Percentiles rank a stretch among this genome's conserved stretches.
These are phyloP conservation scores for Machaerirhynchus nigripectus DNA, from an alignment of 2,113 vertebrate genomes.

Conservation along the genomic window DNA sequence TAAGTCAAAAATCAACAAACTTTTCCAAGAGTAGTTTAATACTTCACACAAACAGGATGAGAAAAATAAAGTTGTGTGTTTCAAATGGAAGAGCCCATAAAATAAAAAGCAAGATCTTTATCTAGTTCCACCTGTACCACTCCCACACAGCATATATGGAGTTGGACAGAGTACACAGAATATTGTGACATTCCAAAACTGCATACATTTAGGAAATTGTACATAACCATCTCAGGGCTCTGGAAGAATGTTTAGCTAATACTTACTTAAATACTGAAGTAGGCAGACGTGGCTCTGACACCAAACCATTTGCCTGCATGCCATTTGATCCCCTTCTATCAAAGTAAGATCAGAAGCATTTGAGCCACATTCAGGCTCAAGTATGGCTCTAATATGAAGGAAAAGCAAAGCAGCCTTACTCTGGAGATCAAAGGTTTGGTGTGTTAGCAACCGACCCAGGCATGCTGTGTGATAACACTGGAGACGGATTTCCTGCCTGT, in stretches of 20 bases:
- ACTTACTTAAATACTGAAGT: background rate
- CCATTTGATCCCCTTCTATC: background rate
- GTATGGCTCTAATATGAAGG: background rate
- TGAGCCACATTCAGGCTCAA: background rate
- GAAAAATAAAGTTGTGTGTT: background rate
- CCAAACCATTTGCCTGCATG: background rate
- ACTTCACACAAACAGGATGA: background rate
- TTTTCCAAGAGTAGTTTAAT: background rate
- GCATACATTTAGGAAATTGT: background rate
- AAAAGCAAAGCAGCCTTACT: background rate
- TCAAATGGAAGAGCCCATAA: background rate
- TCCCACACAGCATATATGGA: background rate
- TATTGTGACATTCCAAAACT: background rate
- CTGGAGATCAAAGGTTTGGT: background rate
- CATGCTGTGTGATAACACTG: too few species aligned
- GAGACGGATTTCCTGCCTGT: background rate
- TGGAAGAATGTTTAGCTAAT: background rate
- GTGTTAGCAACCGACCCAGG: background rate
- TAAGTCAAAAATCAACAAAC: background rate
- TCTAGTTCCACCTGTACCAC: background rate
- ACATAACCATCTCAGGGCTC: background rate
- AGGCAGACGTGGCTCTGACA: background rate
- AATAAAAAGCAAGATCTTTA: background rate
- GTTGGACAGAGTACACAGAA: background rate
- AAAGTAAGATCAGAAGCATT: background rate